phyloP scores from a whole-genome alignment of 2,797 vertebrate genomes.

The Dendrocincla tyrannina region DNA sequence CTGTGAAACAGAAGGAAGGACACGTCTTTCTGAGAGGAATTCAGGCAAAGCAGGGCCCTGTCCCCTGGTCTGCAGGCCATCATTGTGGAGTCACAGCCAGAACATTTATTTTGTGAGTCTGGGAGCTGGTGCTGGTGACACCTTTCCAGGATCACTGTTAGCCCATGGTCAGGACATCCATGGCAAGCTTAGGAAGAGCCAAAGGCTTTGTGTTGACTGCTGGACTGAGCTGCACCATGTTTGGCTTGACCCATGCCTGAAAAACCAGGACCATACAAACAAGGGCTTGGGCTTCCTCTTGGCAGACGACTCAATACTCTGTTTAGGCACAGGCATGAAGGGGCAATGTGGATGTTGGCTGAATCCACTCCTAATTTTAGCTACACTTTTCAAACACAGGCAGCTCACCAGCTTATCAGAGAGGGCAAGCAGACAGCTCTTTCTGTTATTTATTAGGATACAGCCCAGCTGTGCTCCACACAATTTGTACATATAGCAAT shows the following conservation, averaged over 20 bases:
- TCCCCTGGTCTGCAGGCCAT: neutral
- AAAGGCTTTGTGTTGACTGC: neutral
- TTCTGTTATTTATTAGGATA: neutral
- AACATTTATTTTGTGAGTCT: neutral
- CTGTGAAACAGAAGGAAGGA: constrained; percentile 48
- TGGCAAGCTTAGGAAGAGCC: neutral
- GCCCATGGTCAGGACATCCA: neutral
- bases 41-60: neutral
- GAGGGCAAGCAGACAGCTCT: neutral
- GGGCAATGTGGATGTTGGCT: accelerated
- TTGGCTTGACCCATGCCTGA: neutral
- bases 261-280: neutral
- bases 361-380: neutral
- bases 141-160: neutral
- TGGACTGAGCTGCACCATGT: neutral
- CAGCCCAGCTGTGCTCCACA: neutral
- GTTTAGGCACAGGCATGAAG: neutral
- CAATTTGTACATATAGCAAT: neutral
- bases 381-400: neutral
- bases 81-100: neutral
- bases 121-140: neutral
- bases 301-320: neutral
- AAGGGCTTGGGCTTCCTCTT: neutral
- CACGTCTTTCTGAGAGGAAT: neutral
- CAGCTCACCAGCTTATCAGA: neutral